phyloP scores from a whole-genome alignment of 2,797 vertebrate genomes.

The Ptychobarbus kaznakovi region DNA sequence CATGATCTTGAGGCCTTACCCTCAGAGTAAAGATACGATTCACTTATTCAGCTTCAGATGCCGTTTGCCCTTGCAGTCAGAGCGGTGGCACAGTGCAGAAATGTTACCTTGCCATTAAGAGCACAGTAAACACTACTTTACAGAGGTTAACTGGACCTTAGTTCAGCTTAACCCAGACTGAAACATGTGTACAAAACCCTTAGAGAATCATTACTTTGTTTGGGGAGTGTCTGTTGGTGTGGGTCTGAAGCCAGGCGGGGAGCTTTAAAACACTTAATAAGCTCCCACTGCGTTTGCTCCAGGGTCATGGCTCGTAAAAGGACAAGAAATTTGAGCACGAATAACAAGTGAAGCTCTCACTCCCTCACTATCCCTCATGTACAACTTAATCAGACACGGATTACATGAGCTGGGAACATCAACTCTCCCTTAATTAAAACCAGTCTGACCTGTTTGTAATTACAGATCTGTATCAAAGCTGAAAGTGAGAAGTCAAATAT shows the following conservation, averaged over 20 bases:
- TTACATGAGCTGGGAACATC: constrained; percentile 48
- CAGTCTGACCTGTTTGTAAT: constrained; percentile 53
- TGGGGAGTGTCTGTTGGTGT: constrained; percentile 6
- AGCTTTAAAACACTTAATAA: constrained; percentile 53
- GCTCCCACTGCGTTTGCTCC: constrained; percentile 38
- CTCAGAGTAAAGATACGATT: constrained; percentile 1
- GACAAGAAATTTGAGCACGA: constrained; percentile 35
- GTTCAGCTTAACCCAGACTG: constrained; percentile 28
- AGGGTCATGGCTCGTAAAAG: constrained; percentile 36
- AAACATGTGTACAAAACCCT: constrained; percentile 26
- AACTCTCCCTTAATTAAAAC: constrained; percentile 54
- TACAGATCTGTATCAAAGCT: constrained; percentile 39
- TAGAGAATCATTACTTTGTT: constrained; percentile 39
- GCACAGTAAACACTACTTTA: constrained; percentile 34
- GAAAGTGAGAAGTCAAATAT: constrained; percentile 39
- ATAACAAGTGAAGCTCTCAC: constrained; percentile 31
- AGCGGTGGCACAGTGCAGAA: neutral
- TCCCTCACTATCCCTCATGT: constrained; percentile 40
- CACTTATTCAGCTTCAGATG: constrained; percentile 19
- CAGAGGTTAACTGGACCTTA: constrained; percentile 45
- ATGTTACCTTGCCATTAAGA: constrained; percentile 3
- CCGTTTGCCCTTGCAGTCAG: neutral
- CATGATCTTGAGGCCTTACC: neutral
- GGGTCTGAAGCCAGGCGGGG: constrained; percentile 20
- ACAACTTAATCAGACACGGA: constrained; percentile 51